phyloP scores from a whole-genome alignment of 2,888 invertebrate genomes.

The Scaeva pyrastri region DNA sequence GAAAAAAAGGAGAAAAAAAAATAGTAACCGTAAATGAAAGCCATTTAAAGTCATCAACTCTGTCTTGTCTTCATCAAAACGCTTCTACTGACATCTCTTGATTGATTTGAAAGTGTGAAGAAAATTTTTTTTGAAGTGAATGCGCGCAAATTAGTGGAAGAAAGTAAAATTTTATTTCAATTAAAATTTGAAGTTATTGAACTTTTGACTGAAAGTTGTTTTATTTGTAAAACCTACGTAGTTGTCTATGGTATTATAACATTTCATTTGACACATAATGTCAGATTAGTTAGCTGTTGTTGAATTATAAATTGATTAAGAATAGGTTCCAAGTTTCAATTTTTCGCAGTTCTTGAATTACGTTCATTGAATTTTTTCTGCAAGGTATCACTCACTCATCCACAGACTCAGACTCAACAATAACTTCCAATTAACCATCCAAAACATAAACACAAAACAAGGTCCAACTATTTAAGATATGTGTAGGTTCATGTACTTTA shows the following conservation, averaged over 20 bases:
- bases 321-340: no score
- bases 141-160: slow-evolving; percentile 9
- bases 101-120: slow-evolving; percentile 48
- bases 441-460: slow-evolving; percentile 12
- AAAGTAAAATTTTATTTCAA: slow-evolving; percentile 32
- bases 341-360: no score
- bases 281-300: no score
- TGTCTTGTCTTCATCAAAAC: slow-evolving; percentile 29
- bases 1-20: slow-evolving; percentile 11
- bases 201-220: slow-evolving; percentile 1
- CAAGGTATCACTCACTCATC: background rate
- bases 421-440: slow-evolving; percentile 52
- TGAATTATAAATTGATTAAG: no score
- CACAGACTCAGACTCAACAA: slow-evolving; percentile 38
- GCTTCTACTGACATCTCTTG: slow-evolving; percentile 27
- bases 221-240: background rate
- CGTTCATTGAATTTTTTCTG: background rate
- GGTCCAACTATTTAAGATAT: slow-evolving; percentile 29
- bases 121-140: slow-evolving; percentile 21
- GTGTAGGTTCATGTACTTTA: background rate
- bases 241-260: background rate
- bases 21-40: slow-evolving; percentile 32
- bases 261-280: no score
- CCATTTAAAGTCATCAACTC: slow-evolving; percentile 20
- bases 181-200: slow-evolving; percentile 17